Evolutionary conservation across 2,797 vertebrate genomes (phyloP).

Genomic region (Echeneis naucrates): DNA sequence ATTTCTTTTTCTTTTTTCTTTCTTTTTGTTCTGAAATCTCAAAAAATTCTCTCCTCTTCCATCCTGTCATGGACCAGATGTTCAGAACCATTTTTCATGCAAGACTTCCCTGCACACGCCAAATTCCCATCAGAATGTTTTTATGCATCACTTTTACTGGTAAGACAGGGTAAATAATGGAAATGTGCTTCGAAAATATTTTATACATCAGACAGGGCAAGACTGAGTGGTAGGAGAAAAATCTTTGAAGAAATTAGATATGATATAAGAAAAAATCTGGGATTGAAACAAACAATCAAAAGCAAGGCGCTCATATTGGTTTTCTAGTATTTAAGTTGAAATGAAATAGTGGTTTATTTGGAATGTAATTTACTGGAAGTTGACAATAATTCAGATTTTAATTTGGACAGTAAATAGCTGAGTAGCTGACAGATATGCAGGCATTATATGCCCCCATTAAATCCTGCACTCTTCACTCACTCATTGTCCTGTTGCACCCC

Average conservation of each 20-base stretch:
- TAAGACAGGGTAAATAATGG: constrained; percentile 7
- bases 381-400: constrained; percentile 10
- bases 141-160: constrained; percentile 18
- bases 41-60: constrained; percentile 52
- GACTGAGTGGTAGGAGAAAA: neutral
- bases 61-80: constrained; percentile 66
- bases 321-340: too few relatives aligned
- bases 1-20: constrained; percentile 71
- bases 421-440: neutral
- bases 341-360: constrained; percentile 5
- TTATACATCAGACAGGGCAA: neutral
- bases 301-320: too few relatives aligned
- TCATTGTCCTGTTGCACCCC: constrained; percentile 15
- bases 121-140: constrained; percentile 32
- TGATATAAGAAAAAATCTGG: neutral
- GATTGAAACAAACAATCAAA: constrained; percentile 14
- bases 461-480: constrained; percentile 14
- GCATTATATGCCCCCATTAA: neutral
- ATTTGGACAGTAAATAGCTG: constrained; percentile 1
- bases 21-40: constrained; percentile 69
- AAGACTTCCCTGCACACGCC: constrained; percentile 21
- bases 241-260: neutral
- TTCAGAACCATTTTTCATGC: constrained; percentile 48
- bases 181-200: constrained; percentile 7
- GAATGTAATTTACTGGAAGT: neutral